Evolutionary conservation across 2,113 vertebrate species (phyloP).

Genomic region (Callionymus lyra): DNA sequence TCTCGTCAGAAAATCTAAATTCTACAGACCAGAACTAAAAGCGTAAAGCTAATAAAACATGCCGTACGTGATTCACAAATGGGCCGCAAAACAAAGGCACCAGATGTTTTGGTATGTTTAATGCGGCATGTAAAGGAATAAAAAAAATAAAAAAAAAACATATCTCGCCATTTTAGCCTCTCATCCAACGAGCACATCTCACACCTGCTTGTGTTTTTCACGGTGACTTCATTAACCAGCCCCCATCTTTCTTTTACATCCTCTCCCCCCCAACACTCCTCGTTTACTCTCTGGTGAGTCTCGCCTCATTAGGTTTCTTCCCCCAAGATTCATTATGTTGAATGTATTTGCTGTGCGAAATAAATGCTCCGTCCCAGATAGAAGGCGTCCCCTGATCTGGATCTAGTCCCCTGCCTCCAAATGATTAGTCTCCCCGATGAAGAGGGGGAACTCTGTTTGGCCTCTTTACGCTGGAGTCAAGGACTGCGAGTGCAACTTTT

Average conservation of each 20-base stretch:
- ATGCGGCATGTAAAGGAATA: no score
- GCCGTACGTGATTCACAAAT: no score
- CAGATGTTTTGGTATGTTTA: no score
- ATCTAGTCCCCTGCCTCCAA: slow-evolving; percentile 45
- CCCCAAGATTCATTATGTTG: slow-evolving; percentile 48
- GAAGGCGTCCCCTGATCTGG: slow-evolving; percentile 41
- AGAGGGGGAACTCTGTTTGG: slow-evolving; percentile 28
- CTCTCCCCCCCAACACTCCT: slow-evolving; percentile 5
- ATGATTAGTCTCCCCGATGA: slow-evolving; percentile 41
- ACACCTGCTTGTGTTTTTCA: no score
- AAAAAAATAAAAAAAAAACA: no score
- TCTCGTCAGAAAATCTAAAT: no score
- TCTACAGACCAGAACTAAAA: no score
- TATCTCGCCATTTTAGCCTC: no score
- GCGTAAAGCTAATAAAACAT: no score
- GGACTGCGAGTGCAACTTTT: no score
- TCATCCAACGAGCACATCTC: no score
- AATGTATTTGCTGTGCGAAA: slow-evolving; percentile 46
- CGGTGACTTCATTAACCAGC: background rate
- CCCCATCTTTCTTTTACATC: slow-evolving; percentile 16
- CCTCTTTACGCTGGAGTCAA: slow-evolving; percentile 10
- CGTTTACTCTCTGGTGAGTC: slow-evolving; percentile 28
- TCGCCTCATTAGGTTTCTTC: slow-evolving; percentile 55
- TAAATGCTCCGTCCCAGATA: slow-evolving; percentile 58
- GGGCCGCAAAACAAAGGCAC: no score